Base-by-base conservation (phyloP, 2,888 invertebrate genomes). In the Drosophila nr. medialis region DNA sequence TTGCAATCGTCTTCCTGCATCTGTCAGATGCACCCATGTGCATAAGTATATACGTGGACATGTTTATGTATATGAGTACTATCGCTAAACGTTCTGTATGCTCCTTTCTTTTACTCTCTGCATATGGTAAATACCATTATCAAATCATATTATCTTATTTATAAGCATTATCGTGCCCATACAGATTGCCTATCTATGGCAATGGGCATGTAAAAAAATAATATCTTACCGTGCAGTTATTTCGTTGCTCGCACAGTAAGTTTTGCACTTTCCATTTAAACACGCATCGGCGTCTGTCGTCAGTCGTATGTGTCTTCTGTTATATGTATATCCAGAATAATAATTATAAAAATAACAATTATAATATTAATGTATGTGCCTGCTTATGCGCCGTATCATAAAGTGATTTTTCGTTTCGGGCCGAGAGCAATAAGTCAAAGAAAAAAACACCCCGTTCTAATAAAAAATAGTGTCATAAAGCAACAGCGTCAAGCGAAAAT, bases 101-200 rank as follows among this genome's bases (percentile, higher is more conserved):
- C 64, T 58, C 51, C 50, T 78, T 81, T 85, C 83, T 80, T 87
- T 69, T 72, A 80, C 88, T 86, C 89, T 86, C 88, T 85, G 85
- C 88, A 87, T 91, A 92, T 91, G 92, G 91, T 92, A 92, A 92
- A 92, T 91, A 93, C 86, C 89, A 91, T 92, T 93, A 92, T 92
- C 93, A 92, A 91, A 90, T 89, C 91, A 89, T 90, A 92, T 92
- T 92, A 92, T 92, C 93, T 92, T 87, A 86, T 89, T 91, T 91
- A 90, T 91, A 90, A 90, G 90, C 89, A 91, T 90, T 91, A 91
- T 91, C 91, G 90, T 91, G 74, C 77, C 83, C 76, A 88, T 92
- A 91, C 91, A 91, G 85, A 88, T 92, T 90, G 90, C 90, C 91
- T 90, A 90, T 90, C 90, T 90, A 91, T 91, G 91, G 85, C 86